These are phyloP conservation scores for Sinocyclocheilus maitianheensis DNA, from an alignment of 2,113 vertebrate genomes.

Conservation along the genomic window DNA sequence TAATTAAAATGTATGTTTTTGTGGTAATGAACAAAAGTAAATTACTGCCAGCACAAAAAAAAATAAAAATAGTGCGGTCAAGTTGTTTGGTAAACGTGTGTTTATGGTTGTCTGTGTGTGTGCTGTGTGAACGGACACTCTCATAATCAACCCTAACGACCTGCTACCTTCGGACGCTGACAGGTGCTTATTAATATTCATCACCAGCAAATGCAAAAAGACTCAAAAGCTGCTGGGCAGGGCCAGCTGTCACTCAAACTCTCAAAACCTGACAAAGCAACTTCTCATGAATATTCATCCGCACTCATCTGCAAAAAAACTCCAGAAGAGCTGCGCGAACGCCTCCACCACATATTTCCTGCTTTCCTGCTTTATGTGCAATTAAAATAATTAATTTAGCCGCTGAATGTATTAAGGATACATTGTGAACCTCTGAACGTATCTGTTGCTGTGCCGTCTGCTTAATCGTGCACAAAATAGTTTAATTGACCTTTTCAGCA, in stretches of 20 bases:
- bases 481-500: constrained; percentile 20
- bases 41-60: too few relatives aligned
- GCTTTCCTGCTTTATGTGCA: background rate
- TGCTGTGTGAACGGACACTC: background rate
- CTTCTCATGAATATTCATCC: constrained; percentile 27
- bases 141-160: constrained; percentile 24
- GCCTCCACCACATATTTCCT: background rate
- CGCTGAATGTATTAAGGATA: background rate
- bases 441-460: constrained; percentile 1
- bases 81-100: too few relatives aligned
- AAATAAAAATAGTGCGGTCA: too few relatives aligned
- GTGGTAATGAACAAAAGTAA: too few relatives aligned
- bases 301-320: background rate
- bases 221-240: constrained; percentile 4
- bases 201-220: constrained; percentile 13
- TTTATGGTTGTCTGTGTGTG: too few relatives aligned
- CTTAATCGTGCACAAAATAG: constrained; percentile 13
- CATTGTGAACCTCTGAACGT: background rate
- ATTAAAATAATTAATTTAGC: background rate
- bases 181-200: constrained; percentile 37
- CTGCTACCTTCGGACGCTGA: background rate
- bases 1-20: too few relatives aligned
- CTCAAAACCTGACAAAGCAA: constrained; percentile 28
- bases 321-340: background rate
- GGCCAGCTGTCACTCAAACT: constrained; percentile 39